Evolutionary conservation across 2,888 invertebrate genomes (phyloP).

Genomic region (Ormyrus rosae): DNA sequence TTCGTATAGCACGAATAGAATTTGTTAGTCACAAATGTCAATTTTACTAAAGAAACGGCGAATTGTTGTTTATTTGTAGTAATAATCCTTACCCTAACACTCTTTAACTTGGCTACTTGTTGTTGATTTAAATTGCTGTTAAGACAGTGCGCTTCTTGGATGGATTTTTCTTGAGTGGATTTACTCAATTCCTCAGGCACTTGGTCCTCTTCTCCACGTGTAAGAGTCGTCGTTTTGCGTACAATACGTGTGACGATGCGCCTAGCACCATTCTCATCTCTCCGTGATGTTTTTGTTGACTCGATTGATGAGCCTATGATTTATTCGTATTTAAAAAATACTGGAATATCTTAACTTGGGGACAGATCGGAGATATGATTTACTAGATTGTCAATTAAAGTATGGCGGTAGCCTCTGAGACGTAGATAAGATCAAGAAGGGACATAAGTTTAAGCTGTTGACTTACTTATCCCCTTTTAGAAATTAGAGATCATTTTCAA

Average conservation of each 20-base stretch:
- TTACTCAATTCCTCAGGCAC: constrained; percentile 80
- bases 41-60: no score
- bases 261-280: constrained; percentile 86
- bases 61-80: background rate
- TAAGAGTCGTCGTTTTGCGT: constrained; percentile 91
- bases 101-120: constrained; percentile 80
- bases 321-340: background rate
- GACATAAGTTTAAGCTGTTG: no score
- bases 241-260: constrained; percentile 92
- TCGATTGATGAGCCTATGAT: constrained; percentile 82
- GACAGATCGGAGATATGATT: no score
- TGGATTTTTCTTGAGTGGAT: constrained; percentile 78
- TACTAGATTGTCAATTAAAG: no score
- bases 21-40: no score
- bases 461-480: no score
- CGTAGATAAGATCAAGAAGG: no score
- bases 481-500: no score
- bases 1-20: no score
- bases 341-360: no score
- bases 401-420: no score
- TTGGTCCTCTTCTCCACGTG: constrained; percentile 89
- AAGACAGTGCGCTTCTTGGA: constrained; percentile 74
- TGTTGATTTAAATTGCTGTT: constrained; percentile 8
- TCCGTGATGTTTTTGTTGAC: constrained; percentile 88
- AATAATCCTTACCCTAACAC: constrained; percentile 83